Conservation (phyloP, 2,797 vertebrate species). For the Podarcis lilfordi region DNA sequence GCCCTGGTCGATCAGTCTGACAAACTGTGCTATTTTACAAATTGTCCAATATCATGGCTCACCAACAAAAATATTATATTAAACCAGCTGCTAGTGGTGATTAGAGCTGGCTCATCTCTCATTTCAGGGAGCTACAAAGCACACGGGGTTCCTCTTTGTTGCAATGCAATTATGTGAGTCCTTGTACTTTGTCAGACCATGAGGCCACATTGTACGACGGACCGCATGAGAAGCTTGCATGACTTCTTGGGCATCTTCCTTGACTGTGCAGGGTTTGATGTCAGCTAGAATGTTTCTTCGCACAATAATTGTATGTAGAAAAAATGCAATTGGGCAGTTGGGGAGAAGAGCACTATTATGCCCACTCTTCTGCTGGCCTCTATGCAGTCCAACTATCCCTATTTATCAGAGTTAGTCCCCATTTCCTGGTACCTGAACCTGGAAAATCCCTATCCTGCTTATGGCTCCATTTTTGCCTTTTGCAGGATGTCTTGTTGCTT, state of each 20-base stretch:
- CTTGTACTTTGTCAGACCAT: background rate
- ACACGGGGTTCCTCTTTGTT: constrained; percentile 38
- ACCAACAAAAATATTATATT: constrained; percentile 55
- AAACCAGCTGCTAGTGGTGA: constrained; percentile 32
- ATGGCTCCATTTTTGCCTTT: background rate
- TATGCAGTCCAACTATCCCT: background rate
- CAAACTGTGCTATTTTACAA: constrained; percentile 63
- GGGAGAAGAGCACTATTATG: too few relatives aligned
- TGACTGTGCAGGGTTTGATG: background rate
- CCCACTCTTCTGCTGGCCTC: background rate
- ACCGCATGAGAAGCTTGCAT: background rate
- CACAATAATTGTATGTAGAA: background rate
- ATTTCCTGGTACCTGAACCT: background rate
- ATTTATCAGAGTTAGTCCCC: background rate
- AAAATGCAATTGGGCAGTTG: background rate
- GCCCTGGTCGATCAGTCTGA: constrained; percentile 62
- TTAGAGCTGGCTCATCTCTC: constrained; percentile 33
- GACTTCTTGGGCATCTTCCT: background rate
- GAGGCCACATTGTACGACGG: background rate
- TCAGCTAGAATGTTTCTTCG: background rate
- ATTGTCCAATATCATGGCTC: constrained; percentile 56
- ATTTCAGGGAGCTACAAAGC: constrained; percentile 31
- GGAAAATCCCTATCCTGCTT: background rate
- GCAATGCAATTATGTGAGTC: constrained; percentile 22
- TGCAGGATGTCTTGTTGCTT: background rate